Percentiles rank a stretch among this genome's conserved stretches.
These are phyloP conservation scores for Philopotamus ludificatus DNA, from an alignment of 1,140 invertebrate genomes.

Conservation along the genomic window DNA sequence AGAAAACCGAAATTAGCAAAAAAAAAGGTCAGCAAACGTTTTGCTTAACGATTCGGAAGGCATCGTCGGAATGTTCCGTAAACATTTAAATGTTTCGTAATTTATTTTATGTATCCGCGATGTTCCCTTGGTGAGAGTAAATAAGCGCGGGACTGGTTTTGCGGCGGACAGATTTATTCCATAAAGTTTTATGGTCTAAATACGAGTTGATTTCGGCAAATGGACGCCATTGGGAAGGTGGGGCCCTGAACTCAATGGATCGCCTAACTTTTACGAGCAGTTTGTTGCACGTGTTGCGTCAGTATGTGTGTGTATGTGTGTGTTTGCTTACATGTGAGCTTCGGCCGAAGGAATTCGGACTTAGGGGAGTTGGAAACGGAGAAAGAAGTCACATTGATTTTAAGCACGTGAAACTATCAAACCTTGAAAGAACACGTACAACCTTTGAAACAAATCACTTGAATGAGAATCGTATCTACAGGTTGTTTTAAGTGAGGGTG, in stretches of 20 bases:
- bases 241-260: background rate
- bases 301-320: too few species aligned
- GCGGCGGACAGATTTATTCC: constrained; percentile 30
- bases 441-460: too few species aligned
- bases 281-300: background rate
- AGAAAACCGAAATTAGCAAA: background rate
- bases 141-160: background rate
- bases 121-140: background rate
- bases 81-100: constrained; percentile 38
- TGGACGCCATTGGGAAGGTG: background rate
- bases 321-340: too few species aligned
- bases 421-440: too few species aligned
- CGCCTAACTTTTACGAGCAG: background rate
- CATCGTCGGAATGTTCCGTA: constrained; percentile 21
- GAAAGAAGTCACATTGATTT: too few species aligned
- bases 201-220: constrained; percentile 7
- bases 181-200: constrained; percentile 17
- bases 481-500: too few species aligned
- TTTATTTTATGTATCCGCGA: constrained; percentile 28
- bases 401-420: too few species aligned
- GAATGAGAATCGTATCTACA: too few species aligned
- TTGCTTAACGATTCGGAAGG: constrained; percentile 33
- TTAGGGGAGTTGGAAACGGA: too few species aligned
- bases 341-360: too few species aligned
- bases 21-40: constrained; percentile 29